Conservation (phyloP, 2,797 vertebrate species). For the Neomorphus geoffroyi region DNA sequence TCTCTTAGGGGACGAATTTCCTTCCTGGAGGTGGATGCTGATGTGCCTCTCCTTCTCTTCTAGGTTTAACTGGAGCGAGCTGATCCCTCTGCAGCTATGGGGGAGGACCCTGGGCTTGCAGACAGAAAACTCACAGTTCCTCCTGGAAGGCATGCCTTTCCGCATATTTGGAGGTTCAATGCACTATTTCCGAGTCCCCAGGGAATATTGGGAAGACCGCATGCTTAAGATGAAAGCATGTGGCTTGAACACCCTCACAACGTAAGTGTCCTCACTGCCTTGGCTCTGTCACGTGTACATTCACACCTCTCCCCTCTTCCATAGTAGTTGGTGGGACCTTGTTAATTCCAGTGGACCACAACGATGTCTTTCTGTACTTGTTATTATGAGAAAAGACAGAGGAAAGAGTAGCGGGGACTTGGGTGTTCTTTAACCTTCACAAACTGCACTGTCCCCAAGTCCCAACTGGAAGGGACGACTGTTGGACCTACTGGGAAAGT, state of each 20-base stretch:
- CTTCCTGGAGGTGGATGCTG: background rate
- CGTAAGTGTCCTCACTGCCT: conserved; percentile 72
- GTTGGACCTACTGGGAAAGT: background rate
- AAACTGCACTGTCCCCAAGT: background rate
- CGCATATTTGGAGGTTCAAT: conserved; percentile 87
- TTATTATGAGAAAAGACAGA: background rate
- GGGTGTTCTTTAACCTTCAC: background rate
- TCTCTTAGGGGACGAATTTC: background rate
- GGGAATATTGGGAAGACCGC: conserved; percentile 90
- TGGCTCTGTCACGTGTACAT: accelerated
- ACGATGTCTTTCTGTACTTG: background rate
- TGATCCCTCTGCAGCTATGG: conserved; percentile 60
- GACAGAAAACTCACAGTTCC: conserved; percentile 80
- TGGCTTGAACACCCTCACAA: conserved; percentile 92
- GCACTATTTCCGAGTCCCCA: conserved; percentile 92
- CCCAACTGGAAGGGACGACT: background rate
- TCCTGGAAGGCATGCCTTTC: conserved; percentile 84
- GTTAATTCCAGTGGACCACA: background rate
- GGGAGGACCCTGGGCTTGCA: conserved; percentile 81
- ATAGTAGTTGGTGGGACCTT: background rate
- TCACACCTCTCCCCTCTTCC: background rate
- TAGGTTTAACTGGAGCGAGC: conserved; percentile 71
- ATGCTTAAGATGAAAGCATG: conserved; percentile 92
- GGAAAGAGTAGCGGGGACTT: background rate
- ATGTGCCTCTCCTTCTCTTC: background rate